Base-by-base conservation (phyloP, 1,140 invertebrate genomes). In the Caenorhabditis latens region DNA sequence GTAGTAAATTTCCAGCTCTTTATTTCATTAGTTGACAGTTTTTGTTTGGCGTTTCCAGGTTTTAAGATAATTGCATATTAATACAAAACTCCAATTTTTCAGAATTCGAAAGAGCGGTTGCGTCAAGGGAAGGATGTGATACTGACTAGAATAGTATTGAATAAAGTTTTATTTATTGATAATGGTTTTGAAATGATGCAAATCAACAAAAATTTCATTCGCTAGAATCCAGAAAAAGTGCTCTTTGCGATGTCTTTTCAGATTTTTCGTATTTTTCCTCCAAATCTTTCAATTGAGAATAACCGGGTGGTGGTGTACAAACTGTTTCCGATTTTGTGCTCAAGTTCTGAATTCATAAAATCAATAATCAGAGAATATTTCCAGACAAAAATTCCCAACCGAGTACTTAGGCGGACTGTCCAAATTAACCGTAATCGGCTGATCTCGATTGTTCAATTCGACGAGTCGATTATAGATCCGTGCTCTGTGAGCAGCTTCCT, bases 361-460 rank as follows among this genome's bases (percentile, higher is more conserved):
- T 8, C 57, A 5, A 16, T 13, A 71, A 46, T n/a, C n/a, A n/a
- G n/a, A n/a, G n/a, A n/a, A n/a, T n/a, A n/a, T n/a, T n/a, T n/a
- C n/a, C n/a, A n/a, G n/a, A n/a, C n/a, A 8, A 50, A 1, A 32
- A 32, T 32, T 32, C 32, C 71, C 13, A 2, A 79, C 67, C 40
- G 67, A 79, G 24, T 79, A 79, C n/a, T 79, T 79, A 4, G 71
- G 71, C 46, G 71, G 71, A 50, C 71, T 79, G 13, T 79, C 71
- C 11, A 79, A 16, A 79, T 79, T 53, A 21, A 79, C n/a, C 71
- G 46, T 11, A 1, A 79, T 46, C 7, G 43, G 71, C 46, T 21
- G 19, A 48, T 79, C 71, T 4, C 46, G 71, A 21, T 24, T 24
- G 19, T 79, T 79, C 19, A 79, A 13, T 14, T 79, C 46, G 0